Conservation (phyloP, 2,113 vertebrate genomes). For the Mandrillus leucophaeus region DNA sequence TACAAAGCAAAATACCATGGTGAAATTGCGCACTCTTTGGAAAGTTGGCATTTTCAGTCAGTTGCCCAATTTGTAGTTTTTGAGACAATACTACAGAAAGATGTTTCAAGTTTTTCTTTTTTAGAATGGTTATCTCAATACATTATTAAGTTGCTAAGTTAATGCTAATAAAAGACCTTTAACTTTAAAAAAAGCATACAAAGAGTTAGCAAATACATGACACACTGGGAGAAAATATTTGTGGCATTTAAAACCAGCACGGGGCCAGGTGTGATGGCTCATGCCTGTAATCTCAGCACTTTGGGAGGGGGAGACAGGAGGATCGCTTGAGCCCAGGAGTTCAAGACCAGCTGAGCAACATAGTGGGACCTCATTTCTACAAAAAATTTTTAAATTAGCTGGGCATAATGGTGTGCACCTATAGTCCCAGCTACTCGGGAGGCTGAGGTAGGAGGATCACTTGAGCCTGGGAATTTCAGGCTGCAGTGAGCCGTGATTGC, state of each 20-base stretch:
- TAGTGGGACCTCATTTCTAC: too few species aligned
- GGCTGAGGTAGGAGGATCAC: too few species aligned
- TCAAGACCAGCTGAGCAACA: too few species aligned
- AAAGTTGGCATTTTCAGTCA: constrained; percentile 98
- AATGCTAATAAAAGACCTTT: neutral
- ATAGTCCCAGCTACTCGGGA: too few species aligned
- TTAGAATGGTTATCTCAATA: neutral
- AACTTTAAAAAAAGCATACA: neutral
- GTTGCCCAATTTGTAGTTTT: constrained; percentile 58
- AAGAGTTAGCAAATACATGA: neutral
- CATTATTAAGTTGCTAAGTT: neutral
- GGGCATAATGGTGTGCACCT: too few species aligned
- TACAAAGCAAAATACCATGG: constrained; percentile 94
- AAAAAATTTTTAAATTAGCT: too few species aligned
- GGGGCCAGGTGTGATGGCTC: too few species aligned
- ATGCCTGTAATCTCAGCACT: too few species aligned
- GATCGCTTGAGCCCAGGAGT: too few species aligned
- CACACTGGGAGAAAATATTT: neutral
- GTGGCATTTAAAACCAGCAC: neutral
- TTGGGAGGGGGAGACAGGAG: too few species aligned
- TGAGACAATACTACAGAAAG: accelerated
- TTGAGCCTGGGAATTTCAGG: too few species aligned
- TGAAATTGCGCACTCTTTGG: constrained; percentile 95
- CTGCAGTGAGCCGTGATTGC: too few species aligned
- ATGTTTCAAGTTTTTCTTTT: accelerated